A percentile compares a stretch with the other conserved stretches of the same genome.
These are phyloP conservation scores for Caenorhabditis drosophilae DNA, from an alignment of 2,888 invertebrate genomes.

Conservation along the genomic window DNA sequence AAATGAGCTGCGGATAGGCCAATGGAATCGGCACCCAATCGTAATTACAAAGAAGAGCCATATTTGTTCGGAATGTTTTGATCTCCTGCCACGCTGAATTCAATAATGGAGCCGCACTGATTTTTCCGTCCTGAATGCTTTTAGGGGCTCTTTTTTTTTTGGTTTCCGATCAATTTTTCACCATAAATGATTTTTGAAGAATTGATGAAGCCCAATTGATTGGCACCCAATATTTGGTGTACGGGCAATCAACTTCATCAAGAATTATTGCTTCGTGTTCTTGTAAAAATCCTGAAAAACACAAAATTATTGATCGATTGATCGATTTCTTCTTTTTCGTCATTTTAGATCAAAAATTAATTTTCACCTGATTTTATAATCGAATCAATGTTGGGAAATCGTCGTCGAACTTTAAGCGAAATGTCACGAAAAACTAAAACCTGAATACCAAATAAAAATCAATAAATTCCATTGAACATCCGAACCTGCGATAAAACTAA, in stretches of 20 bases:
- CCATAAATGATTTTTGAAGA: conserved; percentile 19
- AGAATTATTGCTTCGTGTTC: conserved; percentile 51
- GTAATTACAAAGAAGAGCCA: conserved; percentile 44
- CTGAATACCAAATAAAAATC: conserved; percentile 16
- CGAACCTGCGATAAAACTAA: conserved; percentile 44
- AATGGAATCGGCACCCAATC: conserved; percentile 53
- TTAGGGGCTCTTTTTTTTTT: no score
- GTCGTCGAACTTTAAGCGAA: conserved; percentile 50
- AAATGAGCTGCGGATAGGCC: conserved; percentile 53
- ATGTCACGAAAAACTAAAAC: conserved; percentile 61
- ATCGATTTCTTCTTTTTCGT: not conserved
- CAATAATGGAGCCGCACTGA: conserved; percentile 23
- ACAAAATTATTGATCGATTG: not conserved
- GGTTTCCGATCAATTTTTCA: no score
- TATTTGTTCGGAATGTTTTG: conserved; percentile 48
- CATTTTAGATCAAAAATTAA: not conserved
- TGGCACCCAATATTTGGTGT: conserved; percentile 65
- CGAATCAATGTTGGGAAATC: conserved; percentile 55
- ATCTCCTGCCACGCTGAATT: conserved; percentile 43
- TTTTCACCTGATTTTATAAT: conserved; percentile 46
- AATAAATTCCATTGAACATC: no score
- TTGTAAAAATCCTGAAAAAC: conserved; percentile 57
- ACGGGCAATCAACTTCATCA: conserved; percentile 40
- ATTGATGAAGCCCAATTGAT: conserved; percentile 59
- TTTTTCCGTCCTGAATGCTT: conserved; percentile 36